Evolutionary conservation across 2,888 invertebrate genomes (phyloP).

Genomic region (Drosophila meridionalis): DNA sequence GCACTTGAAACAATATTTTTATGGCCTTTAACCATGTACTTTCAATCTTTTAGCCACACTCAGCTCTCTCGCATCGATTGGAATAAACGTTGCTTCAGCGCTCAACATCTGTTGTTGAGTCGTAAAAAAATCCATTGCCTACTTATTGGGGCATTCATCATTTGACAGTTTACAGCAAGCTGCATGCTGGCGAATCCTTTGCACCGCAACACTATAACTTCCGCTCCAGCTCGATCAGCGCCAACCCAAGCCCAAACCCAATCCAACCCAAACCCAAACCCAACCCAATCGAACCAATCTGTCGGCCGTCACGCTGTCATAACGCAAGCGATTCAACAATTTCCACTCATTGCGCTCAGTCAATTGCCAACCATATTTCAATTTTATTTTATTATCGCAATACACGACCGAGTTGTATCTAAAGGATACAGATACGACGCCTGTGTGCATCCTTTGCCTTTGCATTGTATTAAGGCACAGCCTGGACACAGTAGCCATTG

Average conservation of each 20-base stretch:
- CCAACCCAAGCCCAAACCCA: neutral
- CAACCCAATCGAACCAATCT: neutral
- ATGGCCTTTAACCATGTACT: neutral
- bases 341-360: conserved; percentile 76
- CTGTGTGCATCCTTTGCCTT: conserved; percentile 57
- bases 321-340: conserved; percentile 62
- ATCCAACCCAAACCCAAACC: neutral
- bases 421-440: conserved; percentile 49
- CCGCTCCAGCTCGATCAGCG: neutral
- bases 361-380: conserved; percentile 80
- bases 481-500: conserved; percentile 37
- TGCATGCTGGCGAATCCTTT: conserved; percentile 16
- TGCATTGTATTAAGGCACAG: conserved; percentile 54
- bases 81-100: conserved; percentile 6
- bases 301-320: conserved; percentile 51
- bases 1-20: neutral
- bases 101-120: conserved; percentile 25
- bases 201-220: conserved; percentile 8
- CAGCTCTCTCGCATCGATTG: conserved; percentile 3
- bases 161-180: conserved; percentile 38
- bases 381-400: conserved; percentile 78
- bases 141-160: conserved; percentile 59
- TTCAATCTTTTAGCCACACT: conserved; percentile 2
- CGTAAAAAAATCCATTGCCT: conserved; percentile 40
- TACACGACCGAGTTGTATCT: conserved; percentile 41